Conservation (phyloP, 2,888 invertebrate genomes). For the Diaphora mendica region DNA sequence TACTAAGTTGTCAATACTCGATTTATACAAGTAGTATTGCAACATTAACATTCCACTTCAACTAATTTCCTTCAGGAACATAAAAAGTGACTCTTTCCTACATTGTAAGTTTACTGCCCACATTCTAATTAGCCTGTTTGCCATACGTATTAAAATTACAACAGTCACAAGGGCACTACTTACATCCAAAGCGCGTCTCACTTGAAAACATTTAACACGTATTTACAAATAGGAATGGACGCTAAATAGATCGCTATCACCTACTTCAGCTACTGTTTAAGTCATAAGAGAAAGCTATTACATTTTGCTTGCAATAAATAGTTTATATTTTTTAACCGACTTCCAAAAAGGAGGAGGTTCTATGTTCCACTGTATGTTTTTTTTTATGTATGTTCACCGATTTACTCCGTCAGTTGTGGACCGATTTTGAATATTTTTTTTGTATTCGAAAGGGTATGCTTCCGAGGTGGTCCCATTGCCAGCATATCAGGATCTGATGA, state of each 20-base stretch:
- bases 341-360: too few relatives aligned
- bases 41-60: not conserved
- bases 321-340: too few relatives aligned
- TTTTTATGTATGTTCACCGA: too few relatives aligned
- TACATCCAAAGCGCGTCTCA: slow-evolving; percentile 17
- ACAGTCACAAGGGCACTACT: slow-evolving; percentile 10
- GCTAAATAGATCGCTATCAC: slow-evolving; percentile 63
- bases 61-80: not conserved
- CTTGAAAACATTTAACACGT: slow-evolving; percentile 53
- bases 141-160: not conserved
- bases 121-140: slow-evolving; percentile 11
- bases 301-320: too few relatives aligned
- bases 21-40: not conserved
- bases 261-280: slow-evolving; percentile 23
- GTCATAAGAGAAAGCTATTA: slow-evolving; percentile 35
- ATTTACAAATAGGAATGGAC: slow-evolving; percentile 68
- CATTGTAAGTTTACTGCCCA: not conserved
- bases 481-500: too few relatives aligned
- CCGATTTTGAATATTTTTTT: too few relatives aligned
- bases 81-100: not conserved
- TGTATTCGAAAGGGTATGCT: too few relatives aligned
- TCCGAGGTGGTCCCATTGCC: too few relatives aligned
- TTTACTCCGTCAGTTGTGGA: too few relatives aligned
- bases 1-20: not conserved
- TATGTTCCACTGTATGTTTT: too few relatives aligned